Conservation (phyloP, 2,113 vertebrate genomes). For the Perognathus longimembris region DNA sequence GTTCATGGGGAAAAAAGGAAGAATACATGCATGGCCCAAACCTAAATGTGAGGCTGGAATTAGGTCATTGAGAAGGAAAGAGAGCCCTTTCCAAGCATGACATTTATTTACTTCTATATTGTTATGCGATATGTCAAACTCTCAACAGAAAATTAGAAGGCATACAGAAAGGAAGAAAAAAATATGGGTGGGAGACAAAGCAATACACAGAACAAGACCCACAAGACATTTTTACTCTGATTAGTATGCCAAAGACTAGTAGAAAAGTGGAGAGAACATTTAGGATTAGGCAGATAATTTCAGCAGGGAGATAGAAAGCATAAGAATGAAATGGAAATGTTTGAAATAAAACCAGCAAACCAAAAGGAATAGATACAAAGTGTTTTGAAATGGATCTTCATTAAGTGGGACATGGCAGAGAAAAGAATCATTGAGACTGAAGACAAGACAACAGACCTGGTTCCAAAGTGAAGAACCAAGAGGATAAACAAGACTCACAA, state of each 20-base stretch:
- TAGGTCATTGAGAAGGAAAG: neutral
- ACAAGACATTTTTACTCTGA: neutral
- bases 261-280: neutral
- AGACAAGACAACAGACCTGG: neutral
- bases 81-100: neutral
- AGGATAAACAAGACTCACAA: neutral
- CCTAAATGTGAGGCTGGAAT: neutral
- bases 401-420: neutral
- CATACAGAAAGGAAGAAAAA: neutral
- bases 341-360: neutral
- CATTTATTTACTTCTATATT: neutral
- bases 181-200: neutral
- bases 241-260: neutral
- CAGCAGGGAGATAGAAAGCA: neutral
- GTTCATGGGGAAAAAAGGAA: rapidly evolving
- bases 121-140: neutral
- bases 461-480: neutral
- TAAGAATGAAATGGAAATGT: neutral
- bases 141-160: neutral
- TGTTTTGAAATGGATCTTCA: neutral
- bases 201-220: neutral
- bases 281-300: neutral
- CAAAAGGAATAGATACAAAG: neutral
- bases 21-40: neutral
- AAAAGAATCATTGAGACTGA: neutral